Evolutionary conservation across 2,888 invertebrate genomes (phyloP).

Genomic region (Dysmachus trigonus): DNA sequence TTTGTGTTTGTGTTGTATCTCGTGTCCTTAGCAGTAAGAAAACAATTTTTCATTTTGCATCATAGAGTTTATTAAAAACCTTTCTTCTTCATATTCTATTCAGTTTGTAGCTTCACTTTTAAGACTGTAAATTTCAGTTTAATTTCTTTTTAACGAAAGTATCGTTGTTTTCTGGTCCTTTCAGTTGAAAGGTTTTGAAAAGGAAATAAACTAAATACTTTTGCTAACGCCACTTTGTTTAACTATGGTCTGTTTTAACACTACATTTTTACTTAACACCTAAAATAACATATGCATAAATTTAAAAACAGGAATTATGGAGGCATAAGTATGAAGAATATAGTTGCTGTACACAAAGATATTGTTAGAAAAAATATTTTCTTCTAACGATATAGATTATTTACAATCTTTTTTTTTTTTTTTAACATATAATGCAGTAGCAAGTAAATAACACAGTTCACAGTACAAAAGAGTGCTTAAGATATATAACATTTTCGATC

Average conservation of each 20-base stretch:
- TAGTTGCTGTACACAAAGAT: conserved; percentile 24
- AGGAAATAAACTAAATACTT: conserved; percentile 18
- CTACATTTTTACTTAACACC: conserved; percentile 5
- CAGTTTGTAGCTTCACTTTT: conserved; percentile 48
- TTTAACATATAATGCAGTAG: conserved; percentile 18
- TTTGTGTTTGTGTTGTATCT: conserved; percentile 1
- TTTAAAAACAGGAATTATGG: neutral
- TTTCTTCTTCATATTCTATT: conserved; percentile 40
- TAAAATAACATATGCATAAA: neutral
- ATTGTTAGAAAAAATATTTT: conserved; percentile 10
- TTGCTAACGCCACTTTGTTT: neutral
- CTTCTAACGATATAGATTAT: neutral
- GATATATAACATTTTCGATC: neutral
- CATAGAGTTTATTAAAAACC: conserved; percentile 48
- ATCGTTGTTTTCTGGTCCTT: conserved; percentile 26
- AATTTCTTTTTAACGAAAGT: conserved; percentile 14
- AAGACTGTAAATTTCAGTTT: conserved; percentile 35
- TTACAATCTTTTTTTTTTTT: neutral
- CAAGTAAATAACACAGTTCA: conserved; percentile 12
- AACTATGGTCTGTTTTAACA: neutral
- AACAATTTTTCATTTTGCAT: conserved; percentile 55
- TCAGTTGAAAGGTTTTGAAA: neutral
- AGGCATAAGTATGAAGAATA: neutral
- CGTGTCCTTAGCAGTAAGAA: conserved; percentile 47
- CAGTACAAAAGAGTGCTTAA: neutral